Percentiles rank a stretch among this genome's conserved stretches.
Conservation (phyloP, 2,113 vertebrate species). For the Phylloscopus whistleri region DNA sequence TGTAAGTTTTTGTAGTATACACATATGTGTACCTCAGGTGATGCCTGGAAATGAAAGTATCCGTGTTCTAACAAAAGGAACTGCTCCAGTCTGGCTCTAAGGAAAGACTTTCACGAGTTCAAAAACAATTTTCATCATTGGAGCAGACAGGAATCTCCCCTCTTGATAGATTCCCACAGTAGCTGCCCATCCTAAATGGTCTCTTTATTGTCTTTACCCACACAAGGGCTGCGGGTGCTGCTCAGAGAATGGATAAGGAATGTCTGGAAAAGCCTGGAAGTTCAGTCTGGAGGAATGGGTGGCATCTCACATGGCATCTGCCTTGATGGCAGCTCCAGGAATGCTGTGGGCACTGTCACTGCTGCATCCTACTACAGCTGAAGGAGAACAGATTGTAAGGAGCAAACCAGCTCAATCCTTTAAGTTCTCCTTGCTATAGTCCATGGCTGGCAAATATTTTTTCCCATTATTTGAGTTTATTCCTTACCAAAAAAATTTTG, state of each 20-base stretch:
- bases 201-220: not conserved
- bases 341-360: too few species aligned
- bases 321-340: not conserved
- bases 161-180: not conserved
- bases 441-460: not conserved
- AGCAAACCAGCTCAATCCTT: not conserved
- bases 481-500: not conserved
- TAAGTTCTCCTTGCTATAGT: not conserved
- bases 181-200: not conserved
- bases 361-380: not conserved
- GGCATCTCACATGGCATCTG: not conserved
- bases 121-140: not conserved
- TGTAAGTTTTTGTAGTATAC: not conserved
- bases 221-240: not conserved
- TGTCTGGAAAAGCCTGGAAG: not conserved
- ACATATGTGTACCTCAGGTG: not conserved
- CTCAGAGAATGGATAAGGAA: not conserved
- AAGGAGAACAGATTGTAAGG: not conserved
- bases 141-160: not conserved
- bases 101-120: not conserved
- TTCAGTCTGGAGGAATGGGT: not conserved
- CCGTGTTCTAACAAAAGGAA: conserved; percentile 23
- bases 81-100: not conserved
- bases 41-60: not conserved
- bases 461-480: not conserved